These are phyloP conservation scores for Sinopyrophorus schimmeli DNA, from an alignment of 2,888 invertebrate species.

Conservation along the genomic window DNA sequence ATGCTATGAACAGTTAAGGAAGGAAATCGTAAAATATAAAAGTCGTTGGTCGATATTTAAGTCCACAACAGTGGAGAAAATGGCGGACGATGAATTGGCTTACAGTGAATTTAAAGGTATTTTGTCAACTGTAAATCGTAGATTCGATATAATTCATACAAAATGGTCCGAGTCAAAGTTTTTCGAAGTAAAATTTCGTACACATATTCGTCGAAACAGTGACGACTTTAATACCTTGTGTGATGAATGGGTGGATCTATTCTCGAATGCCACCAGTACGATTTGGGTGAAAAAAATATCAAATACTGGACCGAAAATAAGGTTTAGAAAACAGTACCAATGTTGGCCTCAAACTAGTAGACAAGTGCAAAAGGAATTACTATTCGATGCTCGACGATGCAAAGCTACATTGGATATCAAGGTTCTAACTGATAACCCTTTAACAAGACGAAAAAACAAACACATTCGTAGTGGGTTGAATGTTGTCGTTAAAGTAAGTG, in stretches of 20 bases:
- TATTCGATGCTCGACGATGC: constrained; percentile 53
- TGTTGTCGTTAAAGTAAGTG: constrained; percentile 52
- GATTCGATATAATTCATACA: constrained; percentile 51
- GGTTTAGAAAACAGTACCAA: constrained; percentile 54
- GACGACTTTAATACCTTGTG: constrained; percentile 53
- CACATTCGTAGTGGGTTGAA: constrained; percentile 52
- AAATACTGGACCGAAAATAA: constrained; percentile 54
- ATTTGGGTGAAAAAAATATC: constrained; percentile 55
- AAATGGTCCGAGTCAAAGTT: constrained; percentile 50
- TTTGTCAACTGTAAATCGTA: constrained; percentile 46
- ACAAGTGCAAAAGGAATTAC: constrained; percentile 49
- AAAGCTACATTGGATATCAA: constrained; percentile 53
- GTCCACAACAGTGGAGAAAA: constrained; percentile 35
- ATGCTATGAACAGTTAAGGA: too few relatives aligned
- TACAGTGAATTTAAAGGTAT: constrained; percentile 50
- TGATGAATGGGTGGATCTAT: constrained; percentile 54
- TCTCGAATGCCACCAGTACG: constrained; percentile 52
- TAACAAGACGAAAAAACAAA: constrained; percentile 51
- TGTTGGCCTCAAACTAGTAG: constrained; percentile 53
- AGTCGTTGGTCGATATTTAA: constrained; percentile 34
- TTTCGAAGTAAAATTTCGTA: constrained; percentile 53
- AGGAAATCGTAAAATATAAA: too few relatives aligned
- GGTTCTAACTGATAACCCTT: constrained; percentile 51
- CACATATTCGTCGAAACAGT: constrained; percentile 49
- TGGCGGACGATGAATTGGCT: constrained; percentile 45